Evolutionary conservation across 1,140 invertebrate genomes (phyloP).

Genomic region (Alviniconcha marisindica): DNA sequence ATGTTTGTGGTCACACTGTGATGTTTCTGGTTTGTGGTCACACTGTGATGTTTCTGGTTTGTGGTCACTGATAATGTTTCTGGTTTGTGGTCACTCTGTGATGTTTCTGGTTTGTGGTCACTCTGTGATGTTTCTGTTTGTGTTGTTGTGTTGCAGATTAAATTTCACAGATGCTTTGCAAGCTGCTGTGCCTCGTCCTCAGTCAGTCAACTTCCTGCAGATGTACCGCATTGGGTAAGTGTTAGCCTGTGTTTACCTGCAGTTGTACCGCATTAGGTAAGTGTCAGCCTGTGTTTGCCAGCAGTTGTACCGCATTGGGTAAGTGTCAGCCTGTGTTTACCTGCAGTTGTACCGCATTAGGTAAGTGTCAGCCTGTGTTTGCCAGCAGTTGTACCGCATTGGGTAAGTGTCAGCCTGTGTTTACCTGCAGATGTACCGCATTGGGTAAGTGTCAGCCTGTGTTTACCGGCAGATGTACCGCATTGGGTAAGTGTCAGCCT

Average conservation of each 20-base stretch:
- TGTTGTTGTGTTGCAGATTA: background rate
- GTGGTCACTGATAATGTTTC: background rate
- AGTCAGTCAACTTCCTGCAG: constrained; percentile 48
- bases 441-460: no score
- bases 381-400: no score
- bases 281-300: no score
- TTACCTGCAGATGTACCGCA: no score
- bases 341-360: no score
- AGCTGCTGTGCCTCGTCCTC: background rate
- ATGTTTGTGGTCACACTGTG: background rate
- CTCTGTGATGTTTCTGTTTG: background rate
- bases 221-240: constrained; percentile 48
- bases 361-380: no score
- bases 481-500: no score
- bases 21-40: background rate
- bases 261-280: no score
- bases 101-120: background rate
- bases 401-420: no score
- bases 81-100: background rate
- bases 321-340: no score
- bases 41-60: background rate
- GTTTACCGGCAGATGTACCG: no score
- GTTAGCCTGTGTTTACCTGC: background rate
- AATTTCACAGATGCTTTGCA: constrained; percentile 17
- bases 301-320: no score